phyloP scores from a whole-genome alignment of 2,888 invertebrate species.

The Schizaphis graminum region DNA sequence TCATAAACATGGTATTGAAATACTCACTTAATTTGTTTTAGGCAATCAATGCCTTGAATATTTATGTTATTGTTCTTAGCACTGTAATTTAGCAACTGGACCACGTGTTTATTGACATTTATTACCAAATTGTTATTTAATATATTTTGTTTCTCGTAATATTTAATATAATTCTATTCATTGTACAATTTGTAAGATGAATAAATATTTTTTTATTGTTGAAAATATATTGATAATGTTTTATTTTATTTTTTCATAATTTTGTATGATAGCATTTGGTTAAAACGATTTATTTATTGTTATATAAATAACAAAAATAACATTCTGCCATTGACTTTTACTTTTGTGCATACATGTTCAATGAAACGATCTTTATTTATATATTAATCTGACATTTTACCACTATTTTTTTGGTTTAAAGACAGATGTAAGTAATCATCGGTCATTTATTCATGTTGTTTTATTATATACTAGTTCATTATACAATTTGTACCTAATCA shows the following conservation, averaged over 20 bases:
- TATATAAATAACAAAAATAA: background rate
- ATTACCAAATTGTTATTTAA: slow-evolving; percentile 48
- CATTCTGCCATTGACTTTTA: background rate
- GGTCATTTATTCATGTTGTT: background rate
- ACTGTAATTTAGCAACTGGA: slow-evolving; percentile 25
- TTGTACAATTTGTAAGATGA: slow-evolving; percentile 42
- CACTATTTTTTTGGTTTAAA: background rate
- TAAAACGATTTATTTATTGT: background rate
- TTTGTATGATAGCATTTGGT: background rate
- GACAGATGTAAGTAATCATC: background rate
- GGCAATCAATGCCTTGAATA: background rate
- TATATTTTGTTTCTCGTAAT: background rate
- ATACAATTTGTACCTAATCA: background rate
- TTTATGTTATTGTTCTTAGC: slow-evolving; percentile 31
- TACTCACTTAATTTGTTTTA: background rate
- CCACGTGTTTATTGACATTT: slow-evolving; percentile 16
- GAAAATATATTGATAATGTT: background rate
- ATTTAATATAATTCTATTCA: slow-evolving; percentile 11
- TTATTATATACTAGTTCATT: background rate
- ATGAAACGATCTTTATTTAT: background rate
- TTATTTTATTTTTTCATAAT: background rate
- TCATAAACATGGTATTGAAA: slow-evolving; percentile 31
- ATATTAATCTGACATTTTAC: background rate
- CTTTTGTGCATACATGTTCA: background rate
- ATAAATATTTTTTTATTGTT: slow-evolving; percentile 54